phyloP scores from a whole-genome alignment of 2,888 invertebrate genomes.

The Ectemnius lituratus region DNA sequence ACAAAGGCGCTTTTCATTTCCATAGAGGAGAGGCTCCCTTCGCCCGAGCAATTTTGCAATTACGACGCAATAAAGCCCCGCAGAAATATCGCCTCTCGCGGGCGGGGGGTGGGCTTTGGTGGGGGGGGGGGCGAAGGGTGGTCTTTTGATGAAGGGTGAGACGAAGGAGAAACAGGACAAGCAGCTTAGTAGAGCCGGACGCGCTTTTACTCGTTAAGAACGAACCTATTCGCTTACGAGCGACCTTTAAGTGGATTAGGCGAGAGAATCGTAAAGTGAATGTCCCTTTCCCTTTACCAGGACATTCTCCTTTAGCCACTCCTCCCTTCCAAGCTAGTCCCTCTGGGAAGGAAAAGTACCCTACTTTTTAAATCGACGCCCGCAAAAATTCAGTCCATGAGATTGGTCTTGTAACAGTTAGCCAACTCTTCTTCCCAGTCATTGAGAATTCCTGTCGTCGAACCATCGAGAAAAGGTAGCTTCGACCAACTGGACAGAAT shows the following conservation, averaged over 20 bases:
- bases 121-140: background rate
- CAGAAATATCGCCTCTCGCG: slow-evolving; percentile 26
- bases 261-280: slow-evolving; percentile 62
- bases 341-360: slow-evolving; percentile 17
- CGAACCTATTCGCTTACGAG: slow-evolving; percentile 55
- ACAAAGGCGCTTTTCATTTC: slow-evolving; percentile 21
- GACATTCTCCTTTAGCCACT: slow-evolving; percentile 2
- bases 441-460: too few relatives aligned
- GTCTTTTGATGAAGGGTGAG: background rate
- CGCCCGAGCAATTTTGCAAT: slow-evolving; percentile 39
- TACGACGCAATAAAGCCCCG: slow-evolving; percentile 48
- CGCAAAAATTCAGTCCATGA: slow-evolving; percentile 51
- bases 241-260: slow-evolving; percentile 62
- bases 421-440: too few relatives aligned
- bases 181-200: slow-evolving; percentile 5
- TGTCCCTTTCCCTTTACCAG: slow-evolving; percentile 35
- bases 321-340: slow-evolving; percentile 17
- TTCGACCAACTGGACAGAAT: too few relatives aligned
- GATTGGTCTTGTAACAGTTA: slow-evolving; percentile 27
- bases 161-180: background rate
- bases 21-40: slow-evolving; percentile 1
- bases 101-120: too few relatives aligned
- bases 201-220: slow-evolving; percentile 52
- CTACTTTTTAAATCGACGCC: slow-evolving; percentile 42
- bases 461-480: too few relatives aligned